phyloP scores from a whole-genome alignment of 2,113 vertebrate genomes.

The Sigmodon hispidus region DNA sequence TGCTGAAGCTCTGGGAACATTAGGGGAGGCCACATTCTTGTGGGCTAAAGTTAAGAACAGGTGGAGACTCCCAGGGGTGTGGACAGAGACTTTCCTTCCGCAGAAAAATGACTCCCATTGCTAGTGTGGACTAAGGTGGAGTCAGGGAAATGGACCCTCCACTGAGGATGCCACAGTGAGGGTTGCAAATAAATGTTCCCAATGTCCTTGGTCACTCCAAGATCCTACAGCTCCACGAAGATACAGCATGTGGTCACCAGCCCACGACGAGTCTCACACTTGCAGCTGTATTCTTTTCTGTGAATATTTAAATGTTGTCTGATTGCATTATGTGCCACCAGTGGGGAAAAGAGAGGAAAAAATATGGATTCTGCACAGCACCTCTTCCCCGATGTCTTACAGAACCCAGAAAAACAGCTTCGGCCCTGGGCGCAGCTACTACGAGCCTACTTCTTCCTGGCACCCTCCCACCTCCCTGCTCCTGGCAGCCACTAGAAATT shows the following conservation, averaged over 20 bases:
- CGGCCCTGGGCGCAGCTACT: neutral
- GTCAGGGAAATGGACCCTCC: neutral
- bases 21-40: neutral
- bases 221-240: neutral
- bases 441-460: neutral
- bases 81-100: neutral
- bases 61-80: neutral
- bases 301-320: conserved; percentile 81
- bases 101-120: neutral
- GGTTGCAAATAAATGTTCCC: neutral
- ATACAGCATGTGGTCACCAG: neutral
- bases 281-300: conserved; percentile 74
- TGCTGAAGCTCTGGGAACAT: neutral
- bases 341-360: neutral
- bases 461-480: neutral
- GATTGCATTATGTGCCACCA: conserved; percentile 72
- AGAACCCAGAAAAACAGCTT: conserved; percentile 41
- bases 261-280: conserved; percentile 69
- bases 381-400: neutral
- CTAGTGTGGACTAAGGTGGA: neutral
- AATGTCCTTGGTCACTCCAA: neutral
- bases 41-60: neutral
- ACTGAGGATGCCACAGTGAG: neutral
- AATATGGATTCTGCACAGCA: neutral
- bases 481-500: neutral